Base-by-base conservation (phyloP, 2,888 invertebrate species). In the Cosmopolites sordidus region DNA sequence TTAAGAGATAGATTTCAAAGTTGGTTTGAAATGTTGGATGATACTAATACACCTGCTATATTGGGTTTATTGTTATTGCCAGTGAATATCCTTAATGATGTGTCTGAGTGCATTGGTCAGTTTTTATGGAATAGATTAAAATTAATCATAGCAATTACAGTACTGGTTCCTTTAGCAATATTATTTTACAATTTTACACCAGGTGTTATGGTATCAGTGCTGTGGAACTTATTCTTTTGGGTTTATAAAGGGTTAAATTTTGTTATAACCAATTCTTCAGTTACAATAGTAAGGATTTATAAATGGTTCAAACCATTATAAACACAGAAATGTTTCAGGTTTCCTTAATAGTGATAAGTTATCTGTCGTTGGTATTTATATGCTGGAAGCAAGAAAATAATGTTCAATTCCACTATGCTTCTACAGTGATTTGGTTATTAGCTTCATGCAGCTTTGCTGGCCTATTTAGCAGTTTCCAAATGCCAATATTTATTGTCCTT, bases 321-420 rank as follows among this genome's bases (percentile, higher is more conserved):
- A 27, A 33, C 37, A 38, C n/a, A 12, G n/a, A 11, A 16, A 11
- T 56, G 38, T 52, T 81, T 79, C 16, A 90, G 90, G 79, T 90
- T 2, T 70, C 82, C 59, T 76, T 84, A 12, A 69, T 89, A 61
- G 74, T 87, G 9, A 65, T 83, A 12, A 82, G 83, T 8, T 93
- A 93, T 67, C 64, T 90, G 15, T 78, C 85, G 16, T 75, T 85
- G 41, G 80, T 92, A 1, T 81, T 83, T 59, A 75, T 87, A 45
- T 77, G 86, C 61, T 94, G 93, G 93, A 84, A 79, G 29, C 84
- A 86, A 1, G 77, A 83, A 56, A 83, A 86, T 56, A 82, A 83
- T 14, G 74, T 75, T 4, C 74, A 79, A 48, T 86, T 89, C 66
- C 81, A 85, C 37, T 78, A 83, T 44, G 80, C 83, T 8, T 85